Conservation (phyloP, 1,140 invertebrate species). For the Aphidius gifuensis region DNA sequence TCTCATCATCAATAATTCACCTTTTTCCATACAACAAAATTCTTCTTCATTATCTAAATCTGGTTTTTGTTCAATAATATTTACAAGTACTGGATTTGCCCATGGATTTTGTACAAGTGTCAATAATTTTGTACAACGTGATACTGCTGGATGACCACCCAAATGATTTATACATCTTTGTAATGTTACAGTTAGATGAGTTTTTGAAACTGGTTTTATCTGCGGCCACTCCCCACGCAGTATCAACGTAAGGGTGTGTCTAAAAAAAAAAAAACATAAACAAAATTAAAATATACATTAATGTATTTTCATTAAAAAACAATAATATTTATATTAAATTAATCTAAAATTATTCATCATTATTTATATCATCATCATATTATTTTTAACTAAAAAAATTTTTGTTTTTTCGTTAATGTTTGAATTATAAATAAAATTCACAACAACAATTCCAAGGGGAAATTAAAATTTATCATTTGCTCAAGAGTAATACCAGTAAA, state of each 20-base stretch:
- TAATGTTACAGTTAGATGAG: slow-evolving; percentile 56
- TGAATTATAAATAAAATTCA: too few species aligned
- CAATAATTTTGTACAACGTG: slow-evolving; percentile 51
- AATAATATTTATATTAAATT: too few species aligned
- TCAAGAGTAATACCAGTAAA: too few species aligned
- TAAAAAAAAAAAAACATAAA: slow-evolving; percentile 32
- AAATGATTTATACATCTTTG: slow-evolving; percentile 52
- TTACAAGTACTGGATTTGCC: slow-evolving; percentile 51
- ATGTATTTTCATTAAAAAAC: neutral
- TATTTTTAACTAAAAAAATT: too few species aligned
- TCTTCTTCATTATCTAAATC: slow-evolving; percentile 53
- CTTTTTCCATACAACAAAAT: slow-evolving; percentile 57
- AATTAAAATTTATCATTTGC: too few species aligned
- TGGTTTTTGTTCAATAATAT: slow-evolving; percentile 46
- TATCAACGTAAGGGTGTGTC: slow-evolving; percentile 57
- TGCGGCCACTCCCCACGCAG: slow-evolving; percentile 60
- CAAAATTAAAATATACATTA: neutral
- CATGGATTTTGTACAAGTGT: slow-evolving; percentile 56
- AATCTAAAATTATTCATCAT: too few species aligned
- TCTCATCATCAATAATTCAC: slow-evolving; percentile 55
- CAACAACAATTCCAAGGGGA: too few species aligned
- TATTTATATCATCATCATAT: too few species aligned
- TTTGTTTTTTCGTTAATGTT: too few species aligned
- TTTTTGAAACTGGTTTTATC: slow-evolving; percentile 53
- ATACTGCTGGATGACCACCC: slow-evolving; percentile 47